A percentile compares a stretch with the other conserved stretches of the same genome.
These are phyloP conservation scores for Byasa hedistus DNA, from an alignment of 2,888 invertebrate species.

Conservation along the genomic window DNA sequence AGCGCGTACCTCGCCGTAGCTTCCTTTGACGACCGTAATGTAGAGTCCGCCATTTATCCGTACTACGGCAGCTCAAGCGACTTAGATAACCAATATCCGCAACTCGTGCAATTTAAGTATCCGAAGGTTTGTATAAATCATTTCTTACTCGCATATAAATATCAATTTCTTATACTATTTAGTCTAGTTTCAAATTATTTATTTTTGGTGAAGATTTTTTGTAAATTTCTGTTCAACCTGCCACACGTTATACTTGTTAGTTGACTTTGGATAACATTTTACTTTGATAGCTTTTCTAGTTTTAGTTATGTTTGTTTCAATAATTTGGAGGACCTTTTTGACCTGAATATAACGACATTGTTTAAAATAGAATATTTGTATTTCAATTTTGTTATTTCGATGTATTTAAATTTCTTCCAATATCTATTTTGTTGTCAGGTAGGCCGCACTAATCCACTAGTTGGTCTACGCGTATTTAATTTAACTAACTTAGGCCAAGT, in stretches of 20 bases:
- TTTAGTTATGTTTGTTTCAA: too few species aligned
- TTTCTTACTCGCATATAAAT: background rate
- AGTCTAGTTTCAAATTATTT: too few species aligned
- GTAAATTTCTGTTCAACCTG: too few species aligned
- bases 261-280: too few species aligned
- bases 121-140: conserved; percentile 82
- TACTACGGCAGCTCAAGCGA: conserved; percentile 83
- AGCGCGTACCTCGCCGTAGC: conserved; percentile 85
- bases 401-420: background rate
- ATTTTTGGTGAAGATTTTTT: too few species aligned
- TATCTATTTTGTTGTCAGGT: conserved; percentile 69
- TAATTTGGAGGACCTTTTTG: too few species aligned
- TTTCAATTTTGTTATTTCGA: background rate
- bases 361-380: background rate
- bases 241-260: too few species aligned
- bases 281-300: too few species aligned
- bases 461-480: conserved; percentile 83
- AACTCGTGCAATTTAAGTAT: conserved; percentile 83
- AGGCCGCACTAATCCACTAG: conserved; percentile 86
- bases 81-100: conserved; percentile 83
- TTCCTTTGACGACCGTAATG: conserved; percentile 85
- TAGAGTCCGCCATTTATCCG: conserved; percentile 82
- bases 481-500: conserved; percentile 49
- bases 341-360: too few species aligned
- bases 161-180: too few species aligned